A percentile compares a stretch with the other conserved stretches of the same genome.
Conservation (phyloP, 2,113 vertebrate genomes). For the Leptocoma aspasia region DNA sequence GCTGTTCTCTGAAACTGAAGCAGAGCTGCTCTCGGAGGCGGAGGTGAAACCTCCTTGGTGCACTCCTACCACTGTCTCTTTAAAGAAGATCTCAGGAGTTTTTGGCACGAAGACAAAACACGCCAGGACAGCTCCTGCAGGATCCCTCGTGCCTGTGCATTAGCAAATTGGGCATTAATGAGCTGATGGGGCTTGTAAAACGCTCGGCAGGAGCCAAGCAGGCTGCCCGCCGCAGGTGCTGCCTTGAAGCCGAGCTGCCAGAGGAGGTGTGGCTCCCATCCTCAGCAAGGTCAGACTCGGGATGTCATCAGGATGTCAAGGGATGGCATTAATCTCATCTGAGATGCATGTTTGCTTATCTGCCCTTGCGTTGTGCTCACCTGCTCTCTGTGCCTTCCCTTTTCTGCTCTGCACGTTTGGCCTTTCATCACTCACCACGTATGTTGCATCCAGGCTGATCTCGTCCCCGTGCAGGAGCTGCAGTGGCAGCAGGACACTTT, state of each 20-base stretch:
- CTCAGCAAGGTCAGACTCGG: background rate
- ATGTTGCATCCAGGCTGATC: background rate
- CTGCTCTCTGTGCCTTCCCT: background rate
- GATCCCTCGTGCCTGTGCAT: background rate
- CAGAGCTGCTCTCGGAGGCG: background rate
- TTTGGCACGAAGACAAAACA: background rate
- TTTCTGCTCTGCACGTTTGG: fast-evolving
- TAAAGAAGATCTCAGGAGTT: background rate
- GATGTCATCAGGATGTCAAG: too few relatives aligned
- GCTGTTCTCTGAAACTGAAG: background rate
- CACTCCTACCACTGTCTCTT: background rate
- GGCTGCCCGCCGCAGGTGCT: background rate
- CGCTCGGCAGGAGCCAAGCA: background rate
- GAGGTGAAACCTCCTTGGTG: background rate
- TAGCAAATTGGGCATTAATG: background rate
- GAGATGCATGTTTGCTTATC: background rate
- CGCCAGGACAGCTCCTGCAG: background rate
- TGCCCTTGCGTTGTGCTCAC: background rate
- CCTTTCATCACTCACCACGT: background rate
- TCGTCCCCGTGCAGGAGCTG: background rate
- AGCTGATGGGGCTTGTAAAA: background rate
- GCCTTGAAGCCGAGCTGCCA: background rate
- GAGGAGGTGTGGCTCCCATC: background rate
- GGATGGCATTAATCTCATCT: background rate
- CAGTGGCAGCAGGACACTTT: background rate